Base-by-base conservation (phyloP, 2,888 invertebrate genomes). In the Pecten maximus region DNA sequence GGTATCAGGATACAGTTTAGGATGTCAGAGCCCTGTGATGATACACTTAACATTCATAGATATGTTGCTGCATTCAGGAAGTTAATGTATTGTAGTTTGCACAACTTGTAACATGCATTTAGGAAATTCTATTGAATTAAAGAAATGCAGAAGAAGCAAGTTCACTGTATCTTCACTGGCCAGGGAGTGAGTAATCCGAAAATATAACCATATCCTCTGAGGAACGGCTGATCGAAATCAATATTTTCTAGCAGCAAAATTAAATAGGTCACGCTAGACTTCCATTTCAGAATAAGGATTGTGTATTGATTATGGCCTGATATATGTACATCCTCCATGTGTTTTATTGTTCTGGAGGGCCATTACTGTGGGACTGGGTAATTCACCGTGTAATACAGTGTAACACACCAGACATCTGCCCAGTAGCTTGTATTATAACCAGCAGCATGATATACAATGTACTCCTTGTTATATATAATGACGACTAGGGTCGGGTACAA, bases 191-290 rank as follows among this genome's bases (percentile, higher is more conserved):
- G 19, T 28, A 74, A 74, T 74, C 74, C 35, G 74, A 35, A 74
- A 35, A 28, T 74, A 12, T 74, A 35, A 74, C 74, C 60, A 23
- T 74, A 35, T 74, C 74, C 74, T 35, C 35, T 0, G 12, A 54
- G 19, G 35, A 74, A 35, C 28, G 3, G 74, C 28, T 74, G 28
- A 74, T 74, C 74, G 15, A 10, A 74, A 74, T 74, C 74, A 74
- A 74, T 74, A 74, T 12, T 35, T 74, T 74, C 74, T 74, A 74
- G 74, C 74, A 74, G 74, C 54, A 74, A 35, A 74, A 74, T 74
- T 74, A 74, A 74, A 74, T 35, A 28, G 74, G 74, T 74, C 74
- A 74, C 35, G 74, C 74, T 74, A 74, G 74, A 74, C 74, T 35
- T 74, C 35, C 74, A 28, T 74, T 54, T 8, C 6, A 19, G 54